Evolutionary conservation across 2,113 vertebrate genomes (phyloP), one percentile per base, ranked within the genome.

Genomic region (Xenus cinereus): DNA sequence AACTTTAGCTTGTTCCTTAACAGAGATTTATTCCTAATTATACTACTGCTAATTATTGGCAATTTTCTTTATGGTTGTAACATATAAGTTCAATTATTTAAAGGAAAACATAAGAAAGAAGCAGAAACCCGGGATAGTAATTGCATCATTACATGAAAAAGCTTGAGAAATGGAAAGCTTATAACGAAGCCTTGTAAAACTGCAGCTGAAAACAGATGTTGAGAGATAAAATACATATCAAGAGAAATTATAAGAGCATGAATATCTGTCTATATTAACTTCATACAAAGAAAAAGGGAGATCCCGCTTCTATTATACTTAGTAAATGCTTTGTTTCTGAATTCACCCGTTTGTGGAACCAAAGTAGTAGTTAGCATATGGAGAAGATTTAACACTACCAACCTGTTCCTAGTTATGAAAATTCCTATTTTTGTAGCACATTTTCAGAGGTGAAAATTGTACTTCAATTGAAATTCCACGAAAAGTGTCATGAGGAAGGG

Each of bases 1-100:
- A 97, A 84, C 67, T 95, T 90, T 53, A 81, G 86, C 87, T 90
- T 94, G 80, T 59, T 97, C 82, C 76, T 95, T 94, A 93, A 93
- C 9, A 22, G 45, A 90, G 60, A 96, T 95, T 86, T 86, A 94
- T 92, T 86, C 76, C 24, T 95, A 97, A 96, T 93, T 92, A 85
- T 74, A 91, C 48, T 39, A 56, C 45, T 69, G 74, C 35, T 91
- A 95, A 96, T 91, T 91, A 93, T 43, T 76, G 33, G 59, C 80
- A 95, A 89, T 95, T 95, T 94, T 94, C 77, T 88, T 95, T 90
- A 93, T 87, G 69, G 76, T 46, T 88, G 67, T 90, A 88, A 92
- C 43, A 68, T 53, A 11, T 37, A 92, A 89, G 66, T 93, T 90
- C 57, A 78, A 78, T 92, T 84, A 72, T 66, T 97, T 93, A 88